Evolutionary conservation across 2,113 vertebrate species (phyloP).

Genomic region (Cephalopterus ornatus): DNA sequence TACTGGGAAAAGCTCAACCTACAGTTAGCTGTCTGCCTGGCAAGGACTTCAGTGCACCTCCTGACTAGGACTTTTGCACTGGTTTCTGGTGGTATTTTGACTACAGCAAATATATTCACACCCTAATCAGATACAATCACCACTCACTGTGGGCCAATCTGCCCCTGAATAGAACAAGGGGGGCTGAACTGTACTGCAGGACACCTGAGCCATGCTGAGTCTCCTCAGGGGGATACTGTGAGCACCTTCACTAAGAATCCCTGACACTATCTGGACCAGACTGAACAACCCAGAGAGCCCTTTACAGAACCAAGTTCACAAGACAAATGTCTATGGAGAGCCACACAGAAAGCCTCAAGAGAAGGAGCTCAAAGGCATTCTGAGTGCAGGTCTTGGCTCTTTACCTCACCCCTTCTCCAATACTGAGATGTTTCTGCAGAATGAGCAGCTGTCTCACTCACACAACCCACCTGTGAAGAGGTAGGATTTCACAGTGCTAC

Average conservation of each 20-base stretch:
- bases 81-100: not conserved
- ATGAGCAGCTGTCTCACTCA: not conserved
- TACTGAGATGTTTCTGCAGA: not conserved
- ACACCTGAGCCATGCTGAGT: not conserved
- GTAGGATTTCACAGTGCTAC: not conserved
- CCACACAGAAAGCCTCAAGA: not conserved
- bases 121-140: not conserved
- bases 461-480: not conserved
- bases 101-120: not conserved
- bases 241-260: not conserved
- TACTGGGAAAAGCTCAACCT: not conserved
- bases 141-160: not conserved
- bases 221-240: not conserved
- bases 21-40: not conserved
- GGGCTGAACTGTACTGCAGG: not conserved
- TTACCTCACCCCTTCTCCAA: not conserved
- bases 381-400: not conserved
- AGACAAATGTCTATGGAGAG: not conserved
- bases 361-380: not conserved
- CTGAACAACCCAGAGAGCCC: accelerated
- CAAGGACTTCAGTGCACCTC: not conserved
- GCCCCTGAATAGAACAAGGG: not conserved
- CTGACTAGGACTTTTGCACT: not conserved
- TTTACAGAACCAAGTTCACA: not conserved
- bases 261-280: not conserved